Conservation (phyloP, 2,888 invertebrate genomes). For the Caenorhabditis virilis region DNA sequence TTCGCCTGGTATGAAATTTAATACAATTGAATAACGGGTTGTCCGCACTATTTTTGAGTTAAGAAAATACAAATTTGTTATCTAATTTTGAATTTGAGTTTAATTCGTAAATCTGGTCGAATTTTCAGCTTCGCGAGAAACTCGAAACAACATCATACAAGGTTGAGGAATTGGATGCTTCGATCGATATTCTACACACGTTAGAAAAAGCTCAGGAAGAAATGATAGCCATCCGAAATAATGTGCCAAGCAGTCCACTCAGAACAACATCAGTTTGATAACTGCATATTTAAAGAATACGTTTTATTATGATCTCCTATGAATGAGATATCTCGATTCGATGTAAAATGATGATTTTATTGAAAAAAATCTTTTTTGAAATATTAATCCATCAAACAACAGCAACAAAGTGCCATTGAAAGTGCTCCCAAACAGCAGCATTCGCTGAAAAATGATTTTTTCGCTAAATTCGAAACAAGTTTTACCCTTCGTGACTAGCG, state of each 20-base stretch:
- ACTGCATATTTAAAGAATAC: not conserved
- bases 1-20: conserved; percentile 13
- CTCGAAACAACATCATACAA: not conserved
- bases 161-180: conserved; percentile 4
- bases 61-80: not conserved
- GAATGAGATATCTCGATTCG: too few relatives aligned
- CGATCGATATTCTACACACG: conserved; percentile 12
- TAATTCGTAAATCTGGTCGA: not conserved
- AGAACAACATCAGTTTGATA: not conserved
- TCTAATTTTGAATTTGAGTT: too few relatives aligned
- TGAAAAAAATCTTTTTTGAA: not conserved
- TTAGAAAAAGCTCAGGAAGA: conserved; percentile 19
- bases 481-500: not conserved
- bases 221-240: conserved; percentile 3
- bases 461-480: not conserved
- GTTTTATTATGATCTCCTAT: not conserved
- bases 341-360: not conserved
- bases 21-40: too few relatives aligned
- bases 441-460: conserved; percentile 4
- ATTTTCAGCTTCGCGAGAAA: conserved; percentile 18
- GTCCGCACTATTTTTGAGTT: too few relatives aligned
- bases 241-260: conserved; percentile 5
- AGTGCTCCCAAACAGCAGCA: conserved; percentile 17
- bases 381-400: conserved; percentile 8
- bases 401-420: conserved; percentile 11